These are phyloP conservation scores for Phymanthus crucifer DNA, from an alignment of 92 coral and sea anemone genomes.

Conservation along the genomic window DNA sequence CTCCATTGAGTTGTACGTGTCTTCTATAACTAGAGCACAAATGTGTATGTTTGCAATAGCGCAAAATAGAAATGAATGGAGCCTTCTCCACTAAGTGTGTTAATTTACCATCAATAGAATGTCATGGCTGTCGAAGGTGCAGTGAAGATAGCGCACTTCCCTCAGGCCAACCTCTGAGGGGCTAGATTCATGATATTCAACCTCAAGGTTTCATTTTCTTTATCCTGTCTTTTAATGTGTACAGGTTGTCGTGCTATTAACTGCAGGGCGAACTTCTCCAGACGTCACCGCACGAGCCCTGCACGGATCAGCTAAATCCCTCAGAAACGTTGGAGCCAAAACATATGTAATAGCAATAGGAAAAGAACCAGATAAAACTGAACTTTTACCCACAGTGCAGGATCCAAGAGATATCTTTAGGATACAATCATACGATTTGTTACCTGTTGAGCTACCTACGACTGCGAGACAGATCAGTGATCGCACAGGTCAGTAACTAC, in stretches of 20 bases:
- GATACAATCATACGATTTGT: slow-evolving; percentile 47
- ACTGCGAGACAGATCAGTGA: slow-evolving; percentile 48
- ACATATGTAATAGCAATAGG: slow-evolving; percentile 73
- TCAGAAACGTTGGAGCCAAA: slow-evolving; percentile 62
- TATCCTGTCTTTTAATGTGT: slow-evolving; percentile 1
- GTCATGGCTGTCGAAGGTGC: too few species aligned
- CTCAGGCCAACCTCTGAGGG: too few species aligned
- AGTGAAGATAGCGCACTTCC: too few species aligned
- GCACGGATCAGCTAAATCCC: slow-evolving; percentile 58
- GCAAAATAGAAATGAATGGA: too few species aligned
- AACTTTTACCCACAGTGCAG: slow-evolving; percentile 50
- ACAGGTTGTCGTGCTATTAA: slow-evolving; percentile 59
- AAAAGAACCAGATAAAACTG: slow-evolving; percentile 38
- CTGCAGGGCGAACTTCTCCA: slow-evolving; percentile 59
- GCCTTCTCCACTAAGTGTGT: too few species aligned
- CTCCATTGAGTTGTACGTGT: too few species aligned
- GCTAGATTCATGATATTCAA: too few species aligned
- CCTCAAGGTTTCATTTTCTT: too few species aligned
- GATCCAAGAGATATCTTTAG: slow-evolving; percentile 48
- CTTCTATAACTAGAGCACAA: too few species aligned
- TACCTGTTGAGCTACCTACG: slow-evolving; percentile 27
- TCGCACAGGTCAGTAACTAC: slow-evolving; percentile 50
- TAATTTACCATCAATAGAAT: too few species aligned
- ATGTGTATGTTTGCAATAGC: too few species aligned
- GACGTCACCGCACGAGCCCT: slow-evolving; percentile 48